Evolutionary conservation across 2,888 invertebrate genomes (phyloP), one percentile per base, ranked within the genome.

Genomic region (Orthosia gracilis): DNA sequence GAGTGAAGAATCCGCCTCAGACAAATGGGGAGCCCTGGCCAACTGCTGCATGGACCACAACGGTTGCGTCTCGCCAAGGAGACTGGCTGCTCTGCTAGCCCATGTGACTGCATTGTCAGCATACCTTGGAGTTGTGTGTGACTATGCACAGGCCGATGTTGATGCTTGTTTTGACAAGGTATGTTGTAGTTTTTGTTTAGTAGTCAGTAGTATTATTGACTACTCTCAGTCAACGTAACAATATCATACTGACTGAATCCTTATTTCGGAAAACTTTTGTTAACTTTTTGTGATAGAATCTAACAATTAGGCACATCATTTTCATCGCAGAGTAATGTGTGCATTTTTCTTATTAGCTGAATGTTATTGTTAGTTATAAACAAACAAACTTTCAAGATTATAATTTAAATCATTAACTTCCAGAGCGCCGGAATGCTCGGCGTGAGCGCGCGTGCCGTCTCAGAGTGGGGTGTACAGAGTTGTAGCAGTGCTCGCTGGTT

Each of bases 81-180:
- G 97, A 50, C 93, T 98, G 66, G 96, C 97, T 5, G 95, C 96
- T 0, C 92, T 98, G 69, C 92, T 98, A 77, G 94, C 96, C 23
- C 97, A 97, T 90, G 94, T 98, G 45, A 97, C 97, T 15, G 97
- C 94, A 86, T 97, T 91, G 93, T 97, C 88, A 0, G 96, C 97
- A 82, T 97, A 97, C 91, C 92, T 98, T 57, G 97, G 97, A 79
- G 95, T 96, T 26, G 96, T 97, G 49, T 97, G 97, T 47, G 96
- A 97, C 73, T 97, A 97, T 69, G 97, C 98, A 31, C 97, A 97
- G 84, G 94, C 96, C 21, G 97, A 98, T 82, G 97, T 98, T 69
- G 97, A 98, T 81, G 97, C 97, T 84, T 98, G 98, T 93, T 98
- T 98, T 94, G 96, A 96, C 81, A 97, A 97, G 96, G 98, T 98